phyloP scores from a whole-genome alignment of 1,140 invertebrate genomes.

The Ceratoteleas bidentatus region DNA sequence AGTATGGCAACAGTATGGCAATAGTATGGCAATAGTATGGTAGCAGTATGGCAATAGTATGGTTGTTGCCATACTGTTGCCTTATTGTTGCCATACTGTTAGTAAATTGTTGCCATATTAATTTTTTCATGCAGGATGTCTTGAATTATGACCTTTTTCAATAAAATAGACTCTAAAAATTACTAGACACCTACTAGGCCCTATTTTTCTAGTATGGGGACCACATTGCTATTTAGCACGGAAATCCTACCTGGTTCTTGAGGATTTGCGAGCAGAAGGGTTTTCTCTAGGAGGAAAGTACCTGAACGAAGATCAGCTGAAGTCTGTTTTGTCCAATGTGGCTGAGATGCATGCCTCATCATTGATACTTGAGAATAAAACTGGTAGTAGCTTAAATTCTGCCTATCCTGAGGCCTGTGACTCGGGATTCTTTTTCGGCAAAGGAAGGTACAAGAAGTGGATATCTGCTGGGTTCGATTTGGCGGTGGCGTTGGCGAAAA shows the following conservation, averaged over 20 bases:
- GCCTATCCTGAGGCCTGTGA: slow-evolving; percentile 15
- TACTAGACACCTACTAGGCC: no score
- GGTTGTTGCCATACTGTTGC: no score
- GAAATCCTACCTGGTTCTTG: slow-evolving; percentile 53
- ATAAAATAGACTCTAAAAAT: no score
- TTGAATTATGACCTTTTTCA: no score
- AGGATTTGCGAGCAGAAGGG: slow-evolving; percentile 34
- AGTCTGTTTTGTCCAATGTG: not conserved
- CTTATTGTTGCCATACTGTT: no score
- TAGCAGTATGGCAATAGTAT: no score
- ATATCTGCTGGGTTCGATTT: slow-evolving; percentile 30
- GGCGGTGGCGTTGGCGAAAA: slow-evolving; percentile 66
- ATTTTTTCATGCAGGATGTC: no score
- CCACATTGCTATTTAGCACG: slow-evolving; percentile 78
- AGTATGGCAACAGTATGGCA: no score
- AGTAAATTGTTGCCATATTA: no score
- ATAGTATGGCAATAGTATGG: no score
- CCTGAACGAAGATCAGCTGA: slow-evolving; percentile 67
- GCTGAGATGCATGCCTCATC: not conserved
- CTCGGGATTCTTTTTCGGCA: not conserved
- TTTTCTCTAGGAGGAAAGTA: slow-evolving; percentile 60
- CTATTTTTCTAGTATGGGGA: no score
- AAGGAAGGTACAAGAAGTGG: slow-evolving; percentile 28
- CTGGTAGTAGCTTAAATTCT: slow-evolving; percentile 52
- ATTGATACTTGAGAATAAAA: slow-evolving; percentile 53